Evolutionary conservation across 2,113 vertebrate species (phyloP).

Genomic region (Scortum barcoo): DNA sequence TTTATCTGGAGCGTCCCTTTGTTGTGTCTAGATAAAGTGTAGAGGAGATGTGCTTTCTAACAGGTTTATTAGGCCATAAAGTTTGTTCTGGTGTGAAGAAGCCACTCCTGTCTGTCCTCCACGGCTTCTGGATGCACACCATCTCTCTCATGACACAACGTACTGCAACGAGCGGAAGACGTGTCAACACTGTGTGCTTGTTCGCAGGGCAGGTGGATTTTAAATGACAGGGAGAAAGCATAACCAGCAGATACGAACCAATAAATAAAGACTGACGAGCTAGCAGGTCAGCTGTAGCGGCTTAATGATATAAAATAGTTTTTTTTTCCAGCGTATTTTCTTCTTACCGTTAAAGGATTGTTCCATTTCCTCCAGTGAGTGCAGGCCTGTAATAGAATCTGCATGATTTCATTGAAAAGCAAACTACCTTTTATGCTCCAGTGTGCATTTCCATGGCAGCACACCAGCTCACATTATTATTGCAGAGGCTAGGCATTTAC

Average conservation of each 20-base stretch:
- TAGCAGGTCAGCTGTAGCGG: constrained; percentile 19
- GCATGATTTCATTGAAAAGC: constrained; percentile 13
- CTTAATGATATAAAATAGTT: too few relatives aligned
- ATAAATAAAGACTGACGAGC: constrained; percentile 10
- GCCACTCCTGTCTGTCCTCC: background rate
- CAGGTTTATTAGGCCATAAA: constrained; percentile 48
- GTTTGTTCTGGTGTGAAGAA: constrained; percentile 38
- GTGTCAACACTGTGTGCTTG: background rate
- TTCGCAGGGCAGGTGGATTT: background rate
- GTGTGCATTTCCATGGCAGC: background rate
- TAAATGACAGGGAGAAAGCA: background rate
- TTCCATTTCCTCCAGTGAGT: constrained; percentile 10
- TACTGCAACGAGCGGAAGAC: background rate
- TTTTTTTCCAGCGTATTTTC: background rate
- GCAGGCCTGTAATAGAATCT: background rate
- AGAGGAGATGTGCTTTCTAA: background rate
- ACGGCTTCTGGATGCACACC: background rate
- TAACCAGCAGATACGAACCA: background rate
- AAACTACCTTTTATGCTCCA: constrained; percentile 18
- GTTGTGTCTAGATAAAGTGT: constrained; percentile 22
- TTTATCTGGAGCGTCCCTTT: constrained; percentile 19
- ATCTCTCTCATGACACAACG: background rate
- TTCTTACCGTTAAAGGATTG: constrained; percentile 3
- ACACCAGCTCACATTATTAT: constrained; percentile 2
- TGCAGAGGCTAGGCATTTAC: background rate